These are phyloP conservation scores for Autographa gamma DNA, from an alignment of 2,888 invertebrate species.

Conservation along the genomic window DNA sequence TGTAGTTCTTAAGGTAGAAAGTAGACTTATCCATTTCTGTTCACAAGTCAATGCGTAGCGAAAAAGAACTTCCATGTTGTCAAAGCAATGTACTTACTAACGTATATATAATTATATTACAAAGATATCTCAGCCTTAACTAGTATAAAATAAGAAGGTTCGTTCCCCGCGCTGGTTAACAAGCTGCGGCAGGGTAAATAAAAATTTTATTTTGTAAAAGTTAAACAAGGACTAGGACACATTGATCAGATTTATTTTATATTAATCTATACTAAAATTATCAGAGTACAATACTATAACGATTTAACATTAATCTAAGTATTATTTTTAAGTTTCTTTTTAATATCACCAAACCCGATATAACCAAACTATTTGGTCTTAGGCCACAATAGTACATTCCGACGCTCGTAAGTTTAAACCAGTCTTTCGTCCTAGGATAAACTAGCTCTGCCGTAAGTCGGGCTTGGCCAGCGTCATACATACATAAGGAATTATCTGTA, in stretches of 20 bases:
- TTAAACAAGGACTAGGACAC: slow-evolving; percentile 33
- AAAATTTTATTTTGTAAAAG: background rate
- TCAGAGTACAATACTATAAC: slow-evolving; percentile 46
- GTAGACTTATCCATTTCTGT: too few species aligned
- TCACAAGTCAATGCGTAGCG: too few species aligned
- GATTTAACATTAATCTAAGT: slow-evolving; percentile 9
- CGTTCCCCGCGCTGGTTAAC: background rate
- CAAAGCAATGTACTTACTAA: too few species aligned
- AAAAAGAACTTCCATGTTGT: too few species aligned
- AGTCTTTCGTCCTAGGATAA: background rate
- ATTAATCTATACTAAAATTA: slow-evolving; percentile 34
- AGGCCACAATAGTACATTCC: background rate
- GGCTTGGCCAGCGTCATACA: background rate
- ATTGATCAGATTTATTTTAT: slow-evolving; percentile 19
- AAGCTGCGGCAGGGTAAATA: background rate
- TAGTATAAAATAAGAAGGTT: too few species aligned
- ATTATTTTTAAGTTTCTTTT: slow-evolving; percentile 17
- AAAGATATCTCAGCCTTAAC: too few species aligned
- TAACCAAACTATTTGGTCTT: background rate
- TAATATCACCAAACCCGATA: slow-evolving; percentile 15
- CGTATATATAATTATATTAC: too few species aligned
- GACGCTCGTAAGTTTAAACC: background rate
- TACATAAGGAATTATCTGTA: slow-evolving; percentile 27
- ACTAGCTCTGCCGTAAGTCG: background rate
- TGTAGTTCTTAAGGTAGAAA: too few species aligned